Base-by-base conservation (phyloP, 2,113 vertebrate species). In the Proteles cristata region DNA sequence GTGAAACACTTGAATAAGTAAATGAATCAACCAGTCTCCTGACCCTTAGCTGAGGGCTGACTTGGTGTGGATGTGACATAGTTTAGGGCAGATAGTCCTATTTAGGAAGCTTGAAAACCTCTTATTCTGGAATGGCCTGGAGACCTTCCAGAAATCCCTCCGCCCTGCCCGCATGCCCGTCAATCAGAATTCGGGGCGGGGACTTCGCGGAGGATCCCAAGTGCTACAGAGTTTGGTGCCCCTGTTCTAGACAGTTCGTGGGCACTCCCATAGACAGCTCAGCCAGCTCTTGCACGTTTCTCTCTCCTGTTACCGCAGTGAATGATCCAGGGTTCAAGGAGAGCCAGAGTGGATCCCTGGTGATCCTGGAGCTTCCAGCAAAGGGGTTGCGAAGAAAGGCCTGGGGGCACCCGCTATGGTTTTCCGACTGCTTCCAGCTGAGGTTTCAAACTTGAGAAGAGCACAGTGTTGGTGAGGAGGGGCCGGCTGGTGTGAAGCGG, bases 191-290 rank as follows among this genome's bases (percentile, higher is more conserved):
- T 43, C 90, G 39, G 35, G 74, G 8, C 5, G 0, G 12, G 45
- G 11, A 35, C 55, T 35, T 48, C 66, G 55, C n/a, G 10, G 28
- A 68, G 12, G 26, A 21, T 28, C 5, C 25, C 25, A 48, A 10
- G 23, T 10, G 31, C 17, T 28, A 33, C 63, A 1, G 73, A 50
- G 14, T 71, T 73, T 43, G 25, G 28, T 33, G 28, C 15, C 65
- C 11, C 53, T 25, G 17, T 12, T 15, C 31, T 68, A 26, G 43
- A 10, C 5, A 17, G 82, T 16, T 12, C 3, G 0, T 1, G 66
- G 35, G 7, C 1, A 0, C n/a, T n/a, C 63, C 33, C 12, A 1
- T 0, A 69, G 61, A 43, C 0, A 26, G 33, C 12, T 21, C 7
- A 31, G n/a, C 39, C 16, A 71, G 4, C 11, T 23, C 9, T 31